Evolutionary conservation across 2,888 invertebrate genomes (phyloP).

Genomic region (Scaptomyza caliginosa): DNA sequence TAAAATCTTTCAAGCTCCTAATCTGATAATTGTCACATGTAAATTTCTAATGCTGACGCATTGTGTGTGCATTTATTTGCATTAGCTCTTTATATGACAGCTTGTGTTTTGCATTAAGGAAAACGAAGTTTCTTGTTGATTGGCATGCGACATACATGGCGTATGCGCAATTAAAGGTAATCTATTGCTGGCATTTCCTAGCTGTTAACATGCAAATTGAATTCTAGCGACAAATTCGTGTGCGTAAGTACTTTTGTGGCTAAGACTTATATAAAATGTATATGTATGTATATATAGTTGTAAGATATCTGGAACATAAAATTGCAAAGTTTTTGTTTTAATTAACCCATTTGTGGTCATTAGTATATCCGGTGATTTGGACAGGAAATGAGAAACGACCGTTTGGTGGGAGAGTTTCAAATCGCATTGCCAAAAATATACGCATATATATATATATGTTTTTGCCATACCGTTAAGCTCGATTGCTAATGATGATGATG

Average conservation of each 20-base stretch:
- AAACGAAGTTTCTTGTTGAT: conserved; percentile 54
- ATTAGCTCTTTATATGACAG: conserved; percentile 32
- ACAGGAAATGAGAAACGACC: conserved; percentile 56
- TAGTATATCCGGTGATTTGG: conserved; percentile 66
- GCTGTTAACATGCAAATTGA: conserved; percentile 40
- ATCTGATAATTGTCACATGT: conserved; percentile 63
- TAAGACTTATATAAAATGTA: not conserved
- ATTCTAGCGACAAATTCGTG: conserved; percentile 28
- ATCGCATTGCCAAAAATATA: conserved; percentile 33
- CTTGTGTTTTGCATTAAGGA: conserved; percentile 46
- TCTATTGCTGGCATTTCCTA: conserved; percentile 61
- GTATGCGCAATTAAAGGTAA: conserved; percentile 74
- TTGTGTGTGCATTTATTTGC: conserved; percentile 13
- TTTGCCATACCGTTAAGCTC: conserved; percentile 46
- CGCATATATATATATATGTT: not conserved
- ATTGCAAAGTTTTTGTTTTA: conserved; percentile 48
- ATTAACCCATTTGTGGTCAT: conserved; percentile 74
- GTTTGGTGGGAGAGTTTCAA: conserved; percentile 38
- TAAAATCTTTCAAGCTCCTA: conserved; percentile 37
- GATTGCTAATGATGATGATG: conserved; percentile 47
- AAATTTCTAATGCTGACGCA: conserved; percentile 70
- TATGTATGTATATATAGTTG: conserved; percentile 3
- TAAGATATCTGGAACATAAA: conserved; percentile 17
- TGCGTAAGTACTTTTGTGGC: not conserved
- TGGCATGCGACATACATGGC: conserved; percentile 70